Base-by-base conservation (phyloP, 2,888 invertebrate species). In the Crioceris asparagi region DNA sequence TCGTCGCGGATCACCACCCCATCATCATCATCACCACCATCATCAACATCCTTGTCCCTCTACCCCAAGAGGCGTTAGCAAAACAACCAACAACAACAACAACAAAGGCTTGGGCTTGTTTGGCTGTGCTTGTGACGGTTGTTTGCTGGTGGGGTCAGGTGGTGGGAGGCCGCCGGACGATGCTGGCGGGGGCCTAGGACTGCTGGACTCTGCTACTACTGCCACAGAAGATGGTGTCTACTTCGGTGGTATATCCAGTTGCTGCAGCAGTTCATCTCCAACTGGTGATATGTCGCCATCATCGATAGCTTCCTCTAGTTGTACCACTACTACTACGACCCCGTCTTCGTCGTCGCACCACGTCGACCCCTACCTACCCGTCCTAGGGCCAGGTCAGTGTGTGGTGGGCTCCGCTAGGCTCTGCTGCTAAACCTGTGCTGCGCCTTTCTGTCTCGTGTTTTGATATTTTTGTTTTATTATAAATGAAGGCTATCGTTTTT, bases 321-420 rank as follows among this genome's bases (percentile, higher is more conserved):
- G 12, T 29, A 8, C 33, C 17, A 16, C 23, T 23, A 8, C 33
- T 10, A 49, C 55, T 47, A 49, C 54, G 46, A 48, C 44, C 37
- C 51, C 51, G 46, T 48, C 45, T 47, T 45, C 44, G 54, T 53
- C 48, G 40, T 52, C 49, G 49, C 35, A 39, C 35, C 50, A 43
- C 45, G 46, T 52, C 51, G 54, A 56, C 56, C 48, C 51, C 52
- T 57, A 50, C 54, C 54, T 53, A 50, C 55, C 53, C 55, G 59
- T 60, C 61, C 64, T 59, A 52, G 60, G 62, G 59, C 62, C 63
- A 65, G 65, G 65, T 65, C 65, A 66, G 65, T 62, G 59, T 36
- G 30, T 31, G n/a, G n/a, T n/a, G n/a, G n/a, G n/a, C n/a, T n/a
- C n/a, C 39, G 54, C 64, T 46, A 68, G 69, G 52, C 67, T 7